Evolutionary conservation across 2,113 vertebrate species (phyloP).

Genomic region (Xiphophorus couchianus): DNA sequence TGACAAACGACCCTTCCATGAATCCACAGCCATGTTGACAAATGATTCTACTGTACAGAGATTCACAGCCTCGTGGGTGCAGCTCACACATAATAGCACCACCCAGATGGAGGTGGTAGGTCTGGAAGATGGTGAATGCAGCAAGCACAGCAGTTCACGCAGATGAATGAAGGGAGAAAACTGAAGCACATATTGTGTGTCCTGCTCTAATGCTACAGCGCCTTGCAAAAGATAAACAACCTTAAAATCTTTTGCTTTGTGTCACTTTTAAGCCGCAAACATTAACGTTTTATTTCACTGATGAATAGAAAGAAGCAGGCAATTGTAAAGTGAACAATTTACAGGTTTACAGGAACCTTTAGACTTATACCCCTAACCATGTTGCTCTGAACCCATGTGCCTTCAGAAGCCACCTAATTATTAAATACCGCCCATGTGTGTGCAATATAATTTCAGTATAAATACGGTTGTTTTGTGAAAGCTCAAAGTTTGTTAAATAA

Average conservation of each 20-base stretch:
- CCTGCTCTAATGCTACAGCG: neutral
- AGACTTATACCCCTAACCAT: neutral
- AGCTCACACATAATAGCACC: slow-evolving; percentile 44
- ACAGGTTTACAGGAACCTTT: no score
- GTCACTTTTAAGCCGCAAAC: neutral
- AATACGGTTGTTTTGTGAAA: no score
- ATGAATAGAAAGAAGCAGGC: neutral
- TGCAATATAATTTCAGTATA: no score
- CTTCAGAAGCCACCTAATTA: no score
- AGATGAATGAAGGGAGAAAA: slow-evolving; percentile 63
- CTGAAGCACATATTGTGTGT: slow-evolving; percentile 23
- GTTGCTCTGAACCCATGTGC: no score
- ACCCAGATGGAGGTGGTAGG: slow-evolving; percentile 52
- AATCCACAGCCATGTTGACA: slow-evolving; percentile 45
- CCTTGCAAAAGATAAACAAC: neutral
- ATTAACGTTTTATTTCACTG: neutral
- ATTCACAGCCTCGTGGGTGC: slow-evolving; percentile 47
- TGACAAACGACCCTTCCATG: slow-evolving; percentile 44
- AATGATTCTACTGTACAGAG: slow-evolving; percentile 41
- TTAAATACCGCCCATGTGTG: no score
- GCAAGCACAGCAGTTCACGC: slow-evolving; percentile 30
- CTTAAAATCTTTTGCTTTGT: neutral
- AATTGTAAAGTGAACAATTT: neutral
- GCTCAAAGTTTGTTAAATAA: no score
- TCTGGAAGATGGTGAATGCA: slow-evolving; percentile 54